phyloP scores from a whole-genome alignment of 2,888 invertebrate genomes.

The Cataglyphis albicans region DNA sequence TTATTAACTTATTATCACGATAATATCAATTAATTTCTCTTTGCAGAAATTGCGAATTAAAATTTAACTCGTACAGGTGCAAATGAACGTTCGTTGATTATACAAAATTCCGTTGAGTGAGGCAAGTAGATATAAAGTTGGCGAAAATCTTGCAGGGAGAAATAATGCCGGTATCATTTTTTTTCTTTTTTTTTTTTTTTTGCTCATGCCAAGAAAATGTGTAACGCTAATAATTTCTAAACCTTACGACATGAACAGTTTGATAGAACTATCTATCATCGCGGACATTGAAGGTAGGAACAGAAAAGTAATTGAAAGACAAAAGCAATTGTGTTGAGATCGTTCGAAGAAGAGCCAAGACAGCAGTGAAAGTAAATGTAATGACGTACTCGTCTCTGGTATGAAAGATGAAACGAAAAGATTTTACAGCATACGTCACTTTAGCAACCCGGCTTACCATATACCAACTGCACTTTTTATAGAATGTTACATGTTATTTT shows the following conservation, averaged over 20 bases:
- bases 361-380: not conserved
- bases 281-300: not conserved
- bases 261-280: constrained; percentile 27
- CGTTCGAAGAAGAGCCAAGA: constrained; percentile 8
- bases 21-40: constrained; percentile 34
- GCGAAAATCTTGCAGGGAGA: not conserved
- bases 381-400: not conserved
- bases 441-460: constrained; percentile 9
- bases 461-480: constrained; percentile 26
- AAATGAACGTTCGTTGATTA: constrained; percentile 23
- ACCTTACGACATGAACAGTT: constrained; percentile 27
- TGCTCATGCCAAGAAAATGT: not conserved
- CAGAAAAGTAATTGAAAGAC: constrained; percentile 9
- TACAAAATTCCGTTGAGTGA: constrained; percentile 13
- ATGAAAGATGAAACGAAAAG: constrained; percentile 27
- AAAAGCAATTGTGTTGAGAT: not conserved
- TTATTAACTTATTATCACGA: constrained; percentile 18
- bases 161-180: not conserved
- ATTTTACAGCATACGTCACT: constrained; percentile 31
- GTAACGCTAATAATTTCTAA: constrained; percentile 36
- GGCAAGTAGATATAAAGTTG: constrained; percentile 1
- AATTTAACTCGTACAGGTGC: constrained; percentile 2
- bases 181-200: not conserved
- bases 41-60: constrained; percentile 23
- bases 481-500: constrained; percentile 7